Evolutionary conservation across 2,888 invertebrate genomes (phyloP).

Genomic region (Stenoptilia bipunctidactyla): DNA sequence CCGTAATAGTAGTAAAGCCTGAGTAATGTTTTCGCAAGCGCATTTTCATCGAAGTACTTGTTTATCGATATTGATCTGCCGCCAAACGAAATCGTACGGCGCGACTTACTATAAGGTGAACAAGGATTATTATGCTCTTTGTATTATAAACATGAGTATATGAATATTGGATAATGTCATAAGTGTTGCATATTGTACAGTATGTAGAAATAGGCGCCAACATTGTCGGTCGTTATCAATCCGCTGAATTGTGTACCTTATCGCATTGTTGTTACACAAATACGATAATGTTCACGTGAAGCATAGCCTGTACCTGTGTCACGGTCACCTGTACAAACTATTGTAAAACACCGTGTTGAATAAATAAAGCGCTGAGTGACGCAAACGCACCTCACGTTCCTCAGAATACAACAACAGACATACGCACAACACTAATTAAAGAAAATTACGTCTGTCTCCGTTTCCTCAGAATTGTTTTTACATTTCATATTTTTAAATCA

Average conservation of each 20-base stretch:
- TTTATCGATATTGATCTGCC: constrained; percentile 1
- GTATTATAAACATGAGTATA: background rate
- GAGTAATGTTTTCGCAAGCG: background rate
- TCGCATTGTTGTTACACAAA: constrained; percentile 18
- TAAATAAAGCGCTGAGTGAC: too few species aligned
- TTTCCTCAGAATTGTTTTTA: too few species aligned
- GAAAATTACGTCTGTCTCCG: too few species aligned
- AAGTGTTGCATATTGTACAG: background rate
- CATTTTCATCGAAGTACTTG: background rate
- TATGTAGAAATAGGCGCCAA: constrained; percentile 4
- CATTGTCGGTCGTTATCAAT: constrained; percentile 2
- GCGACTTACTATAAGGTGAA: background rate
- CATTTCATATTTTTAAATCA: too few species aligned
- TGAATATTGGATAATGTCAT: background rate
- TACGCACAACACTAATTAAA: too few species aligned
- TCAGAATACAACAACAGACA: too few species aligned
- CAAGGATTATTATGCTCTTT: background rate
- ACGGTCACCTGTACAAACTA: constrained; percentile 12
- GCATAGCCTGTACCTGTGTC: constrained; percentile 14
- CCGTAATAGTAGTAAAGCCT: too few species aligned
- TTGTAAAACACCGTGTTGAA: background rate
- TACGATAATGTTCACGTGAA: constrained; percentile 21
- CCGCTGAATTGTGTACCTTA: constrained; percentile 8
- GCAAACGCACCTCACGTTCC: too few species aligned
- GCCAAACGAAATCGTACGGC: background rate